These are phyloP conservation scores for Xylocopa sonorina DNA, from an alignment of 1,140 invertebrate species.

Conservation along the genomic window DNA sequence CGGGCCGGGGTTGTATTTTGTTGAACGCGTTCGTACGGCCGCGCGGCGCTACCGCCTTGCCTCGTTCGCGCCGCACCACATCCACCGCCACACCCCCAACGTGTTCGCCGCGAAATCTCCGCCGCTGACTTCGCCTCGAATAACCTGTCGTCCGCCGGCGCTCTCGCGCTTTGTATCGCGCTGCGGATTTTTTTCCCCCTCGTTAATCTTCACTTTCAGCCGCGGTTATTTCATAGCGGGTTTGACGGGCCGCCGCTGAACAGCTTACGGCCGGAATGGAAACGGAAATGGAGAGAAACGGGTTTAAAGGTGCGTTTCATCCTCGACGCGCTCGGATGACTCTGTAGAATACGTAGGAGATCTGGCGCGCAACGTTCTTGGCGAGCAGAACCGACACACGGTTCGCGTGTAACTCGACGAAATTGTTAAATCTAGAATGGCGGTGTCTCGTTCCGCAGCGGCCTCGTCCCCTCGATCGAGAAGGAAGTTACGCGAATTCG, in stretches of 20 bases:
- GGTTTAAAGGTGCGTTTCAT: neutral
- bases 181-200: constrained; percentile 2
- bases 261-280: neutral
- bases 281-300: neutral
- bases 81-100: too few species aligned
- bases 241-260: neutral
- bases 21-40: constrained; percentile 16
- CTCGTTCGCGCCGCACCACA: too few species aligned
- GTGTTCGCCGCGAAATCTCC: neutral
- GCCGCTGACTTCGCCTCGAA: neutral
- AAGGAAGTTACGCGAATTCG: neutral
- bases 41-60: too few species aligned
- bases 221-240: neutral
- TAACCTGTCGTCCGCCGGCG: neutral
- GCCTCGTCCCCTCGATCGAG: neutral
- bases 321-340: too few species aligned
- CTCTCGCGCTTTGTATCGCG: neutral
- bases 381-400: too few species aligned
- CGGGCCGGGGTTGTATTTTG: constrained; percentile 52
- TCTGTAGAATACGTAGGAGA: too few species aligned
- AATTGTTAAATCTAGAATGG: too few species aligned
- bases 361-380: too few species aligned
- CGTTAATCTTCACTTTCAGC: neutral
- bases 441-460: neutral
- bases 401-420: too few species aligned